Evolutionary conservation across 2,797 vertebrate genomes (phyloP).

Genomic region (Trachops cirrhosus): DNA sequence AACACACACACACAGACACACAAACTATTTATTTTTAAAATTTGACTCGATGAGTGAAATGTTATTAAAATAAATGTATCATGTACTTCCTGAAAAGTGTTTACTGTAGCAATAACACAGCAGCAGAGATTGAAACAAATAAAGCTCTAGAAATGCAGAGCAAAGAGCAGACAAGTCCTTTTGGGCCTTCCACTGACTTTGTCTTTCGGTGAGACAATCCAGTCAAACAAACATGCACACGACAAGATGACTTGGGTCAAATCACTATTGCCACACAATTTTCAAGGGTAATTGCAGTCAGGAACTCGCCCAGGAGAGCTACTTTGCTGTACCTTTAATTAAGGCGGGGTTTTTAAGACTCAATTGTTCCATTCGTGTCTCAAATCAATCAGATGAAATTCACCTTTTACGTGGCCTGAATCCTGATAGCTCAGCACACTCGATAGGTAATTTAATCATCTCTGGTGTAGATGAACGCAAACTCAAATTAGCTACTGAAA

Average conservation of each 20-base stretch:
- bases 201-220: conserved; percentile 68
- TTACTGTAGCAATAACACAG: conserved; percentile 4
- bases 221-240: conserved; percentile 41
- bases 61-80: neutral
- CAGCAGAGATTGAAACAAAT: conserved; percentile 44
- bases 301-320: neutral
- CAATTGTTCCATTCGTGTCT: conserved; percentile 76
- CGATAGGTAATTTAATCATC: conserved; percentile 88
- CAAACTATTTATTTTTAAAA: neutral
- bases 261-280: conserved; percentile 34
- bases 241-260: conserved; percentile 15
- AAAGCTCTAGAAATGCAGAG: neutral
- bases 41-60: neutral
- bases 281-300: neutral
- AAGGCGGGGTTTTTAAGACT: conserved; percentile 65
- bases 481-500: conserved; percentile 86
- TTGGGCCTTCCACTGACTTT: conserved; percentile 54
- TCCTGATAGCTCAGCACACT: conserved; percentile 85
- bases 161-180: neutral
- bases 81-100: neutral
- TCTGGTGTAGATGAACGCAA: conserved; percentile 81
- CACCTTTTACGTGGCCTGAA: conserved; percentile 84
- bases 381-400: conserved; percentile 87
- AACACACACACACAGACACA: neutral
- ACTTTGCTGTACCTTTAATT: conserved; percentile 55